Percentiles rank a stretch among this genome's conserved stretches.
phyloP scores from a whole-genome alignment of 2,888 invertebrate genomes.

The Acronicta psi region DNA sequence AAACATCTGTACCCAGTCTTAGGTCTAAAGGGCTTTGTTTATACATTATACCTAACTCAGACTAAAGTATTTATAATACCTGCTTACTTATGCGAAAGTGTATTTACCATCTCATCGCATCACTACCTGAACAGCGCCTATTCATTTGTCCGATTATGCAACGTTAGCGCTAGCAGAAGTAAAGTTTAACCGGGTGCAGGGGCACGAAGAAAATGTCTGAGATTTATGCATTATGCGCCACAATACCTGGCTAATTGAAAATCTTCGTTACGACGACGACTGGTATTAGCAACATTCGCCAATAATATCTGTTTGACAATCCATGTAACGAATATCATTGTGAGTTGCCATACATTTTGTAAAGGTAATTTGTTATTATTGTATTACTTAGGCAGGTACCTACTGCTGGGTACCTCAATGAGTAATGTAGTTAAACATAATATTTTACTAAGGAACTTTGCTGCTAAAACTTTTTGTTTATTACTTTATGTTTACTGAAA shows the following conservation, averaged over 20 bases:
- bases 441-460: no score
- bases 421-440: neutral
- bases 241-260: constrained; percentile 63
- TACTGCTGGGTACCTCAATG: neutral
- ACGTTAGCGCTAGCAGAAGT: constrained; percentile 56
- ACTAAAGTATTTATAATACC: neutral
- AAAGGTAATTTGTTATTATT: constrained; percentile 29
- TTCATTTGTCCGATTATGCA: constrained; percentile 53
- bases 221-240: constrained; percentile 54
- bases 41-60: no score
- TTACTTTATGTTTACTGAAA: no score
- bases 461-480: no score
- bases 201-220: constrained; percentile 67
- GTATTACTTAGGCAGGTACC: neutral
- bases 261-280: constrained; percentile 41
- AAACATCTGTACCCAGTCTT: no score
- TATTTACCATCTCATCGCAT: neutral
- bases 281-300: constrained; percentile 26
- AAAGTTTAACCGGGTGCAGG: constrained; percentile 61
- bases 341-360: constrained; percentile 22
- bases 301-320: constrained; percentile 28
- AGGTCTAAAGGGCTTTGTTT: no score
- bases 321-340: constrained; percentile 32
- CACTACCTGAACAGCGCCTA: constrained; percentile 3
- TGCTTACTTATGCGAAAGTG: neutral